Conservation (phyloP, 35 echinoderm and acorn worm genomes). For the Amphiura filiformis region DNA sequence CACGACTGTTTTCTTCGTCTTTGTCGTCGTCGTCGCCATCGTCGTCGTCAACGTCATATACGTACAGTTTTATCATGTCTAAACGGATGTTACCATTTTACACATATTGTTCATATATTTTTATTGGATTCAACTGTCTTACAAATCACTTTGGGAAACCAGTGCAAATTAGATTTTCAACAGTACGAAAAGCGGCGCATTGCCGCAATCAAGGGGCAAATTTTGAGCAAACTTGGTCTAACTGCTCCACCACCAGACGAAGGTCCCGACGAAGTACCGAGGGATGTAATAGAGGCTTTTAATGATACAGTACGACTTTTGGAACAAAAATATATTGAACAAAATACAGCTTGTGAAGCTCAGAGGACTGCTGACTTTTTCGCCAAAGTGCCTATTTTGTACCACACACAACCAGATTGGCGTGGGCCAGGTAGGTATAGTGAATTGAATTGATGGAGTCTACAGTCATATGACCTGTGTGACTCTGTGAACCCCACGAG, state of each 20-base stretch:
- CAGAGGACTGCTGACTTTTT: slow-evolving; percentile 48
- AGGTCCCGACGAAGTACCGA: slow-evolving; percentile 51
- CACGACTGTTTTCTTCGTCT: too few relatives aligned
- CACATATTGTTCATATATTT: neutral
- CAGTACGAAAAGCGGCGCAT: slow-evolving; percentile 56
- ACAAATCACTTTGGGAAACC: slow-evolving; percentile 14
- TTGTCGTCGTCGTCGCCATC: too few relatives aligned
- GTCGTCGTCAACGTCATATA: neutral
- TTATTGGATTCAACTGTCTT: slow-evolving; percentile 7
- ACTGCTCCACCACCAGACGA: slow-evolving; percentile 43
- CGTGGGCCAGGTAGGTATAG: neutral
- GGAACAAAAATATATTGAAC: slow-evolving; percentile 28
- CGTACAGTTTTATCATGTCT: neutral
- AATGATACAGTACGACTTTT: slow-evolving; percentile 62
- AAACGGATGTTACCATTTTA: slow-evolving; percentile 1
- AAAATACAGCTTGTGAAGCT: slow-evolving; percentile 28
- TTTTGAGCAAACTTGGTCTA: slow-evolving; percentile 78
- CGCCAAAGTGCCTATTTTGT: slow-evolving; percentile 50
- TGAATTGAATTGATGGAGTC: too few relatives aligned
- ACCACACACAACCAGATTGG: neutral
- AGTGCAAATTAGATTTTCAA: slow-evolving; percentile 69
- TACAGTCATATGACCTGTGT: too few relatives aligned
- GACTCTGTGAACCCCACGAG: too few relatives aligned
- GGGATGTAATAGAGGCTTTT: slow-evolving; percentile 48
- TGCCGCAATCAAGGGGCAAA: slow-evolving; percentile 72